Evolutionary conservation across 2,797 vertebrate genomes (phyloP).

Genomic region (Amblyraja radiata): DNA sequence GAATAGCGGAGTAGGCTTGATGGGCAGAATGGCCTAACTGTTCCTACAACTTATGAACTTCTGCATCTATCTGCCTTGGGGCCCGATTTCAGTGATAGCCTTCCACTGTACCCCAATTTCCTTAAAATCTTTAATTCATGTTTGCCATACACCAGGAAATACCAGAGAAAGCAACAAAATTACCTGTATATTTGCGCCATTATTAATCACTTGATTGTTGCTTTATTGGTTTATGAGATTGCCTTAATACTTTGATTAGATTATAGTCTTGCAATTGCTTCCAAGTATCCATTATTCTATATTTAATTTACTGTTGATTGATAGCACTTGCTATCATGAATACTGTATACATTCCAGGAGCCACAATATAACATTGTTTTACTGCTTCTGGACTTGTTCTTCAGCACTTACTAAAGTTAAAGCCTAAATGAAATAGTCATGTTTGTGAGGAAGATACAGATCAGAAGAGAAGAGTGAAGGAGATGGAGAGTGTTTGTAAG

Average conservation of each 20-base stretch:
- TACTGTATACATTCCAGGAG: constrained; percentile 8
- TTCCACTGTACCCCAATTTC: neutral
- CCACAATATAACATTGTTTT: neutral
- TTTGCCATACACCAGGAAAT: neutral
- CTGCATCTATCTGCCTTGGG: too few species aligned
- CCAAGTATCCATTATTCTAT: constrained; percentile 20
- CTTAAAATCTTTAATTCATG: neutral
- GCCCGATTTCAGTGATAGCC: neutral
- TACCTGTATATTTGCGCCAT: neutral
- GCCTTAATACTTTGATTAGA: neutral
- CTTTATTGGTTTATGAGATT: constrained; percentile 20
- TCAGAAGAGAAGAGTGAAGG: neutral
- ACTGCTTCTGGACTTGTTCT: neutral
- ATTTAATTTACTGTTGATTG: constrained; percentile 25
- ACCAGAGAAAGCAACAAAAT: neutral
- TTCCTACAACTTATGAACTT: too few species aligned
- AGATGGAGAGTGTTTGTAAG: neutral
- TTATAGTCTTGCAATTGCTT: constrained; percentile 14
- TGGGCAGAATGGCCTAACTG: too few species aligned
- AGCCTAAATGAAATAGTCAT: neutral
- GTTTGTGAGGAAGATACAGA: neutral
- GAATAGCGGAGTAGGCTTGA: too few species aligned
- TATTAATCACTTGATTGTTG: constrained; percentile 31
- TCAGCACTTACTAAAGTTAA: neutral
- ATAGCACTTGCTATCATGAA: constrained; percentile 15